Evolutionary conservation across 2,113 vertebrate species (phyloP), one percentile per base, ranked within the genome.

Genomic region (Urocynchramus pylzowi): DNA sequence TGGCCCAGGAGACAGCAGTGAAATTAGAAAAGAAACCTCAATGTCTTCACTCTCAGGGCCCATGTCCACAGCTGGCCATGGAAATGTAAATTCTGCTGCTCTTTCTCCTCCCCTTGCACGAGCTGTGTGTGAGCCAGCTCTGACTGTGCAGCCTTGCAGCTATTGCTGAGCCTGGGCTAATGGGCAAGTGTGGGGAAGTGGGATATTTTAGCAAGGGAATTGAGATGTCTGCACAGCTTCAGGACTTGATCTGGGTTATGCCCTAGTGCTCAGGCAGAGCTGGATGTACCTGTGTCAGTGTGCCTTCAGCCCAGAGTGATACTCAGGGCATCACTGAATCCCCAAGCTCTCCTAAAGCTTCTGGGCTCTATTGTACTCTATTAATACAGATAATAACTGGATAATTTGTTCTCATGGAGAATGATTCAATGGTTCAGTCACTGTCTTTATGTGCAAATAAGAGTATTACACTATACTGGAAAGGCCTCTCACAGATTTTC

Each of bases 201-300:
- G 39, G 52, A 35, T 82, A 35, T 79, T 68, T 85, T 22, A 65
- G 19, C 11, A 33, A 15, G 19, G 53, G 57, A 64, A 52, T 44
- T 68, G 37, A 68, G 33, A 19, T 39, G 35, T 39, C 10, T 45
- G 33, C 26, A 23, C 41, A 54, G 19, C 53, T 64, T 53, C 12
- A 15, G 78, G 39, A 63, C 14, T 52, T 33, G 23, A 26, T 30
- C 28, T 70, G 61, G 47, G 28, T 63, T 84, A 13, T 83, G 47
- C 11, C 26, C 22, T 13, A 18, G 50, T 7, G 6, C 17, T 33
- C 60, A 87, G 42, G 8, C 33, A 75, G 42, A 82, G 9, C 35
- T 78, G 61, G 6, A 47, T 44, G 37, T 24, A 23, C 30, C 41
- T 0, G 0, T 14, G 24, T 24, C 31, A 11, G 10, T 20, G 42